Conservation (phyloP, 2,888 invertebrate species). For the Catocala fraxini region DNA sequence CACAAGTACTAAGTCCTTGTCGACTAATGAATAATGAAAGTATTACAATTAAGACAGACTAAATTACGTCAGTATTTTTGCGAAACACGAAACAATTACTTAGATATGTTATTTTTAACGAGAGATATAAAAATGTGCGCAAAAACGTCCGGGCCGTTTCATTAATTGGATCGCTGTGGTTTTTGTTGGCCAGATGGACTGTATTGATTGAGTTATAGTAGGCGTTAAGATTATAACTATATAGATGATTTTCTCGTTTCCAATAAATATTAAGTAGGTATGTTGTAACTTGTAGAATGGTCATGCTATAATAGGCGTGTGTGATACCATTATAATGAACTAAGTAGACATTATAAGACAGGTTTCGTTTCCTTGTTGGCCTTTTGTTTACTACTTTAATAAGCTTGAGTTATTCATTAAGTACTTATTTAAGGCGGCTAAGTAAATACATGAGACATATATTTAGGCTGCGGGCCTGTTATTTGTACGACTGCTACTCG, state of each 20-base stretch:
- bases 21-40: constrained; percentile 31
- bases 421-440: constrained; percentile 12
- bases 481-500: too few species aligned
- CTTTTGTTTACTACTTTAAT: constrained; percentile 26
- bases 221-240: constrained; percentile 46
- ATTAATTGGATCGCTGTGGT: constrained; percentile 33
- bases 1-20: constrained; percentile 16
- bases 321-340: constrained; percentile 29
- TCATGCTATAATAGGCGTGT: constrained; percentile 33
- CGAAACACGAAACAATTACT: constrained; percentile 41
- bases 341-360: constrained; percentile 36
- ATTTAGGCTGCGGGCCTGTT: neutral
- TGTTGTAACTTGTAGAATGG: constrained; percentile 37
- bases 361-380: constrained; percentile 35
- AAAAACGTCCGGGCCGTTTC: constrained; percentile 28
- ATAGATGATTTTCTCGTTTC: constrained; percentile 35
- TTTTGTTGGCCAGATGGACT: constrained; percentile 18
- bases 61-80: constrained; percentile 36
- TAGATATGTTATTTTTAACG: constrained; percentile 17
- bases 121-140: constrained; percentile 22
- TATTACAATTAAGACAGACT: constrained; percentile 31
- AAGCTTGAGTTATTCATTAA: constrained; percentile 15
- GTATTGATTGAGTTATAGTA: constrained; percentile 29
- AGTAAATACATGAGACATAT: neutral
- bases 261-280: constrained; percentile 34